Evolutionary conservation across 2,888 invertebrate genomes (phyloP), one percentile per base, ranked within the genome.

Genomic region (Hirtodrosophila trivittata): DNA sequence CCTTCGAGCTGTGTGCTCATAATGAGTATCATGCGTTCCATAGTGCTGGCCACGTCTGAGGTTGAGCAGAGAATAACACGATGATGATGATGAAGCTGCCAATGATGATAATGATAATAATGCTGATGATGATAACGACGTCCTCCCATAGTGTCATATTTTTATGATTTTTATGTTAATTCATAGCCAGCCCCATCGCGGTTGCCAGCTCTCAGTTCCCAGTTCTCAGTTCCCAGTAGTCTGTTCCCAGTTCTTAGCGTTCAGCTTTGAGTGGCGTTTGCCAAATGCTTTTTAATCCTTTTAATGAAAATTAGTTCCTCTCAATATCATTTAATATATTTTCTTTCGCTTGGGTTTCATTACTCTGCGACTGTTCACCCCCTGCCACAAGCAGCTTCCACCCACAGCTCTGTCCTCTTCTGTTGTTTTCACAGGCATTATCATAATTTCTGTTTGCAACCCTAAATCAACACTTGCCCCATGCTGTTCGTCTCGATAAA

Each of bases 221-320:
- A 30, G 39, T 38, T 33, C 26, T 26, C 45, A 6, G 51, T 30
- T 18, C 30, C n/a, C 32, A 26, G 46, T 28, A n/a, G 2, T 30
- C 32, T 13, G 39, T 30, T 32, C 25, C 14, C 45, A 6, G 51
- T 30, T 18, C 35, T 14, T n/a, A n/a, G 26, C 16, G 46, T 37
- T 25, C 33, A 45, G 28, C n/a, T 35, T 42, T 21, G n/a, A 45
- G 51, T 54, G 41, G 42, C 33, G 26, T 49, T 21, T 52, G 66
- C 74, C 71, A 75, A 68, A 82, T 83, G 77, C 82, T 87, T 89
- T 88, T 88, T 89, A 89, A 89, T 89, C 89, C 89, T 85, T 89
- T 89, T 89, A 88, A 89, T 88, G 87, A 87, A 88, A 88, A 88
- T 89, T 89, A 86, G 86, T 86, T 87, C 81, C 85, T 83, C 87